Evolutionary conservation across 2,888 invertebrate genomes (phyloP).

Genomic region (Mamestra brassicae): DNA sequence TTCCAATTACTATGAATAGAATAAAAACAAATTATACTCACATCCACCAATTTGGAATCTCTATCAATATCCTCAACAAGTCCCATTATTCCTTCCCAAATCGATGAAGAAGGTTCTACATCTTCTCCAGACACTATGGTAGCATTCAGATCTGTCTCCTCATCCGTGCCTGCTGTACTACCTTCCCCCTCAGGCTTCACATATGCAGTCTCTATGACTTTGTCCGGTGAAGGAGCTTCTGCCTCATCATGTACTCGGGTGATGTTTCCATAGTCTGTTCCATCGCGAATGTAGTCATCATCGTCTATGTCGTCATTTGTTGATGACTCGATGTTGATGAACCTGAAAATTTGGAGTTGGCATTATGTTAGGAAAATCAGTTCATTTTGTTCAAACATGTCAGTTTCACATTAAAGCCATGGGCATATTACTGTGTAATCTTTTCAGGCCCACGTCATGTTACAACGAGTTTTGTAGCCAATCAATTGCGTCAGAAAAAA

Average conservation of each 20-base stretch:
- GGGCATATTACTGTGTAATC: not conserved
- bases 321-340: slow-evolving; percentile 93
- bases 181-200: slow-evolving; percentile 79
- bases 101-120: slow-evolving; percentile 79
- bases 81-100: slow-evolving; percentile 87
- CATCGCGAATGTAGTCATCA: slow-evolving; percentile 86
- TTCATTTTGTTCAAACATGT: not conserved
- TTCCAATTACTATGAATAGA: not conserved
- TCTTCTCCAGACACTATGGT: slow-evolving; percentile 83
- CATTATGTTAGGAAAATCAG: not conserved
- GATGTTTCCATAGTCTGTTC: slow-evolving; percentile 87
- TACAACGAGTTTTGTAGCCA: not conserved
- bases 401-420: not conserved
- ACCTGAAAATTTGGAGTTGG: slow-evolving; percentile 79
- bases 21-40: slow-evolving; percentile 70
- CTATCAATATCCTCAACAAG: slow-evolving; percentile 84
- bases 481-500: not conserved
- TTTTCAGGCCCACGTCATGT: not conserved
- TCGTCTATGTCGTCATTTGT: slow-evolving; percentile 91
- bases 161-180: slow-evolving; percentile 71
- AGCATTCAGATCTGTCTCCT: slow-evolving; percentile 83
- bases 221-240: slow-evolving; percentile 70
- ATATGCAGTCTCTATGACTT: slow-evolving; percentile 79
- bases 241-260: slow-evolving; percentile 79
- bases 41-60: slow-evolving; percentile 80